phyloP scores from a whole-genome alignment of 2,888 invertebrate genomes.

The Dicyrtomina minuta region DNA sequence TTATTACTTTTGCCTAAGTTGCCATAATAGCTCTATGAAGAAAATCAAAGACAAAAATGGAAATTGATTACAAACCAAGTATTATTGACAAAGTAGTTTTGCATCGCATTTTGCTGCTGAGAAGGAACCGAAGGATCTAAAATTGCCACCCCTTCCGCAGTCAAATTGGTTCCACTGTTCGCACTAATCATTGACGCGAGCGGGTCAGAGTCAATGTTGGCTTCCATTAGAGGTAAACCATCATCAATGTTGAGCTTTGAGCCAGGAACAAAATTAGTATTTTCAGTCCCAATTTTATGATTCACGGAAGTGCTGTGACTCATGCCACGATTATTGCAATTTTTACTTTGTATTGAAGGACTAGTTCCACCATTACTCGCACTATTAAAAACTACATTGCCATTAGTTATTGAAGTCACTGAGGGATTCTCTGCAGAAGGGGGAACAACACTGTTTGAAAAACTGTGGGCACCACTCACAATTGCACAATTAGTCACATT shows the following conservation, averaged over 20 bases:
- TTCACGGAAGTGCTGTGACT: slow-evolving; percentile 10
- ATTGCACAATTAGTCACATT: background rate
- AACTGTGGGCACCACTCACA: background rate
- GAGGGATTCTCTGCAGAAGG: slow-evolving; percentile 10
- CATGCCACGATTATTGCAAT: slow-evolving; percentile 20
- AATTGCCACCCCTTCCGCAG: slow-evolving; percentile 6
- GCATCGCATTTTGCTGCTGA: slow-evolving; percentile 16
- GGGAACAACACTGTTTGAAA: slow-evolving; percentile 12
- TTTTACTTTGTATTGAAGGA: background rate
- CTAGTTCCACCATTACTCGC: background rate
- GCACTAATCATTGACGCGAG: slow-evolving; percentile 1
- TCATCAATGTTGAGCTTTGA: slow-evolving; percentile 20
- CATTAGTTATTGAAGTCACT: slow-evolving; percentile 24
- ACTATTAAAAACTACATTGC: slow-evolving; percentile 6
- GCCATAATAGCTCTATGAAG: background rate
- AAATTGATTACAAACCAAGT: slow-evolving; percentile 14
- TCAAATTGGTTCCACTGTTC: slow-evolving; percentile 20
- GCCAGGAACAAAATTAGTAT: slow-evolving; percentile 24
- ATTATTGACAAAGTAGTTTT: slow-evolving; percentile 19
- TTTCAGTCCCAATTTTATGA: background rate
- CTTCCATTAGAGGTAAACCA: slow-evolving; percentile 15
- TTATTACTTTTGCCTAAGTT: background rate
- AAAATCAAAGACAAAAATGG: background rate
- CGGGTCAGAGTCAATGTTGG: slow-evolving; percentile 9
- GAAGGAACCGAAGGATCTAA: slow-evolving; percentile 13